A percentile compares a stretch with the other conserved stretches of the same genome.
Evolutionary conservation across 2,888 invertebrate genomes (phyloP).

Genomic region (Catocala sponsa): DNA sequence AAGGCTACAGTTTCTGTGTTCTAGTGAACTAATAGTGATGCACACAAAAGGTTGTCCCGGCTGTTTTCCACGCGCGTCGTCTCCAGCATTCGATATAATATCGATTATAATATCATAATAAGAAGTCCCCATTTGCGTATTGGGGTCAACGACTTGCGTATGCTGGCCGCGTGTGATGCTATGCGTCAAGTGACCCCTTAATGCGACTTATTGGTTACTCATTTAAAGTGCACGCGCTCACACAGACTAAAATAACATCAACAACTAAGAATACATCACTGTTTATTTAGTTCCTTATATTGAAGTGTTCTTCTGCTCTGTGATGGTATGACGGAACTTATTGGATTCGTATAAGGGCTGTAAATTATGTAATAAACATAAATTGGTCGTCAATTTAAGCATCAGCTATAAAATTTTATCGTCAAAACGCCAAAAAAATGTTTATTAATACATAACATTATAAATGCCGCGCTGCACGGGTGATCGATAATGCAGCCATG

Average conservation of each 20-base stretch:
- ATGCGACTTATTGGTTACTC: conserved; percentile 85
- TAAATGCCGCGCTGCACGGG: conserved; percentile 47
- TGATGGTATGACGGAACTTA: conserved; percentile 14
- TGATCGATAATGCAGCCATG: conserved; percentile 64
- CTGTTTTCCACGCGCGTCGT: conserved; percentile 36
- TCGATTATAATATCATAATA: conserved; percentile 63
- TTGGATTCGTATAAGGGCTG: conserved; percentile 32
- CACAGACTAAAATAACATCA: conserved; percentile 60
- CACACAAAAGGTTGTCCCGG: conserved; percentile 37
- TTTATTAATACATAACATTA: conserved; percentile 48
- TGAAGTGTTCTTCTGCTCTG: conserved; percentile 19
- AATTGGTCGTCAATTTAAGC: conserved; percentile 36
- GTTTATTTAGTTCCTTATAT: conserved; percentile 28
- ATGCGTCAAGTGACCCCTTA: conserved; percentile 84
- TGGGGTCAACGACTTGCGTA: conserved; percentile 81
- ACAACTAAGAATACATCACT: conserved; percentile 31
- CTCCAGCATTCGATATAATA: conserved; percentile 49
- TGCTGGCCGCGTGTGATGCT: conserved; percentile 76
- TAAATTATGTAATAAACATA: conserved; percentile 48
- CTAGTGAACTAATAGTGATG: conserved; percentile 3
- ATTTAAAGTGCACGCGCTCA: conserved; percentile 74
- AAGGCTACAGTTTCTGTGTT: conserved; percentile 1
- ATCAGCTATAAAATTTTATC: conserved; percentile 56
- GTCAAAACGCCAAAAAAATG: conserved; percentile 44
- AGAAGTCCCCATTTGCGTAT: conserved; percentile 74